Evolutionary conservation across 30 jellyfish, hydroid and myxozoan species (phyloP), one percentile per base, ranked within the genome.

Genomic region (Pseudorhiza aurosa): DNA sequence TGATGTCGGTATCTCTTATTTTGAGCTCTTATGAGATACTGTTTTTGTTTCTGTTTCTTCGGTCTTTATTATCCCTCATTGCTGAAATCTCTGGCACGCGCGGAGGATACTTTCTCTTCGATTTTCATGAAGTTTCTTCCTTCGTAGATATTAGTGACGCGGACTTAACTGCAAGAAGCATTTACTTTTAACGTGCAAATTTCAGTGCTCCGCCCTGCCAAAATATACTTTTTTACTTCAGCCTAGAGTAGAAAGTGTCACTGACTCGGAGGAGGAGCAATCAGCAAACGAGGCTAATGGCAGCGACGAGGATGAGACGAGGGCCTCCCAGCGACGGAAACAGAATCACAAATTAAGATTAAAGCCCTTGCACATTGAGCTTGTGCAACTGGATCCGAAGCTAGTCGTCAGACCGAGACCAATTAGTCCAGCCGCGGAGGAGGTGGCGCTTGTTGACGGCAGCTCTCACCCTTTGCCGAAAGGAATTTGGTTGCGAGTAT

Each of bases 401-500:
- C 35, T 51, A 27, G 88, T 72, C n/a, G 70, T 73, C 72, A 59
- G 96, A 53, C 96, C 96, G 11, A 65, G 86, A 56, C 90, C 96
- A 4, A 37, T 85, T 28, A 46, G 77, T 0, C 96, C 96, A 18
- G 81, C 84, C 9, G 68, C 84, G 26, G 81, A 76, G 44, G 64
- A 68, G 32, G 55, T 75, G n/a, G 21, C 18, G 72, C 60, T 47
- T 46, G 82, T 2, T 21, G 96, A 85, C 49, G 77, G 67, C 36
- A 35, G 26, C 18, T 8, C 15, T 9, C 88, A 65, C 36, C 82
- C 74, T 6, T 42, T 88, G 24, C 68, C 85, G 3, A 50, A 81
- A 40, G 62, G 33, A 47, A 22, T 92, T 6, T 92, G 98, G 98
- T 70, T 65, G 26, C 91, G 86, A 15, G 64, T 92, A 18, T 92